Evolutionary conservation across 2,113 vertebrate species (phyloP).

Genomic region (Zapus hudsonius): DNA sequence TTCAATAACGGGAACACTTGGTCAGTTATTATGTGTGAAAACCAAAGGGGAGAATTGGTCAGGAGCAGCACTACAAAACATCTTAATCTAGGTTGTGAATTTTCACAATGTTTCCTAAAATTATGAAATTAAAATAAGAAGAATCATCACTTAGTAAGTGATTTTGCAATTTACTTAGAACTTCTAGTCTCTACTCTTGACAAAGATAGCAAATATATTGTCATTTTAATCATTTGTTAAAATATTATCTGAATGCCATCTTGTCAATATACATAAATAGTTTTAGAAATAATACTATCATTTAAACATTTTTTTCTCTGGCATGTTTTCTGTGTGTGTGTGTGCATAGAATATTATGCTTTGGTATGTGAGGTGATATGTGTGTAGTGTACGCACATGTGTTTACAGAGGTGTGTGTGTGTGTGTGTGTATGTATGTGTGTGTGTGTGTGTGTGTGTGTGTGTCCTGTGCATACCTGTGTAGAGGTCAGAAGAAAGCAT

Average conservation of each 20-base stretch:
- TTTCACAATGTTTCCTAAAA: neutral
- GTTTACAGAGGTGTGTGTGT: too few species aligned
- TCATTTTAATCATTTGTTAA: neutral
- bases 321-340: too few species aligned
- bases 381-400: too few species aligned
- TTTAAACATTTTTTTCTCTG: too few species aligned
- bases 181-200: neutral
- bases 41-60: neutral
- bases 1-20: neutral
- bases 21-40: neutral
- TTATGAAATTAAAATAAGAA: neutral
- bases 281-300: neutral
- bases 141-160: neutral
- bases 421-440: too few species aligned
- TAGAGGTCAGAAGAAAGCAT: too few species aligned
- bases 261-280: neutral
- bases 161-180: conserved; percentile 21
- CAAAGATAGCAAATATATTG: neutral
- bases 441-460: too few species aligned
- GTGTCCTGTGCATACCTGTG: too few species aligned
- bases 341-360: too few species aligned
- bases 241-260: neutral
- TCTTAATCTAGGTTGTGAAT: neutral
- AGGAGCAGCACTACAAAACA: neutral
- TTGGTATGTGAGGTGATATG: too few species aligned